Base-by-base conservation (phyloP, 2,113 vertebrate species). In the Bufo gargarizans region DNA sequence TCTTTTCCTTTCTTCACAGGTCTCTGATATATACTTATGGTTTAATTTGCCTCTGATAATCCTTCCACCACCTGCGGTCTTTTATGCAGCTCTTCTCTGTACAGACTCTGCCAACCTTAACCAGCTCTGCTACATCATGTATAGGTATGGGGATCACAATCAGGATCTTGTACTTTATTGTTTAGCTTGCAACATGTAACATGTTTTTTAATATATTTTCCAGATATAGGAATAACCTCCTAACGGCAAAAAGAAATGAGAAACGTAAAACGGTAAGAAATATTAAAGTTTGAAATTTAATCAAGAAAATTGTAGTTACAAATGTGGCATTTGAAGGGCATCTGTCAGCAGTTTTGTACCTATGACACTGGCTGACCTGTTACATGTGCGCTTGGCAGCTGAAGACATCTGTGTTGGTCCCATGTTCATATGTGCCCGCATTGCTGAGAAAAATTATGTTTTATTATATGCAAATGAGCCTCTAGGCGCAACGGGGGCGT, bases 81-180 rank as follows among this genome's bases (percentile, higher is more conserved):
- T 99, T 91, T 98, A 97, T 90, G 93, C 96, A 4, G 95, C 95
- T 0, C 94, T 99, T 17, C 92, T 98, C 61, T 94, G 96, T 91
- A 92, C 94, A 72, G 96, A 98, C 91, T 91, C 96, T 0, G 91
- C 96, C 88, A 96, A 90, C 74, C 92, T 99, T 87, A 97, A 99
- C 93, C 94, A 95, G 43, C 96, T 98, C 84, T 97, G 97, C 91
- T 94, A 96, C 91, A 96, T 99, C 90, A 97, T 99, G 96, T 92
- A 95, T 95, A 98, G 97, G 98, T 99, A 93, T 33, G 88, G 84
- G 82, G 6, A 47, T 61, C 47, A 33, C 3, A 17, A 1, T 82
- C 3, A 22, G 7, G 4, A 55, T 22, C 17, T 17, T 59, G 13
- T 43, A 43, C 61, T 19, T 59, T 43, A 10, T 65, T 4, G 0